Percentiles rank a stretch among this genome's conserved stretches.
These are phyloP conservation scores for Epinotia bilunana DNA, from an alignment of 2,888 invertebrate genomes.

Conservation along the genomic window DNA sequence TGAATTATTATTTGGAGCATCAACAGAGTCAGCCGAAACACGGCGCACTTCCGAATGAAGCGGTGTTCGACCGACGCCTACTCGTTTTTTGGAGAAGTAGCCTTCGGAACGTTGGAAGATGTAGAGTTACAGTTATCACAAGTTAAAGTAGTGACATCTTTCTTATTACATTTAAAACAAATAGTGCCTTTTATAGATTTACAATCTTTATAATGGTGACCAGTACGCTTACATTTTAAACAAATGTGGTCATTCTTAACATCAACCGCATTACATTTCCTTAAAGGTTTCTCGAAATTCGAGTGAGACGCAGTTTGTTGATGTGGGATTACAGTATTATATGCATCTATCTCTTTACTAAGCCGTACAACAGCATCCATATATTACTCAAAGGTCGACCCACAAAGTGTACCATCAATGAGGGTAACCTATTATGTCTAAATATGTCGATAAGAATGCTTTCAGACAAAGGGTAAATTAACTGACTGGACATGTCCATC, in stretches of 20 bases:
- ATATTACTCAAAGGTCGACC: neutral
- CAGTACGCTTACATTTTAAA: neutral
- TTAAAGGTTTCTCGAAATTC: neutral
- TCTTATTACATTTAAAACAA: slow-evolving; percentile 15
- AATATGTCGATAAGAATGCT: neutral
- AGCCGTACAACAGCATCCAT: neutral
- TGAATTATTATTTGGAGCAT: neutral
- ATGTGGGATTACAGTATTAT: neutral
- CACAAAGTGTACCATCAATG: slow-evolving; percentile 1
- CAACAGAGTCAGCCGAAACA: slow-evolving; percentile 7
- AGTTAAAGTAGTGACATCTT: neutral
- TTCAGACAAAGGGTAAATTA: neutral
- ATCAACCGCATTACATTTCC: neutral
- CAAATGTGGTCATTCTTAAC: neutral
- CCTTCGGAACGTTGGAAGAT: neutral
- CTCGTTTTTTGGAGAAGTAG: slow-evolving; percentile 14
- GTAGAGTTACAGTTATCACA: neutral
- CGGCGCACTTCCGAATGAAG: neutral
- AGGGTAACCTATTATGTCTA: slow-evolving; percentile 17
- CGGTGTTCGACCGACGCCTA: slow-evolving; percentile 16
- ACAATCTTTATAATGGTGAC: slow-evolving; percentile 15
- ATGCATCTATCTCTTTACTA: slow-evolving; percentile 15
- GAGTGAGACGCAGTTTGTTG: neutral
- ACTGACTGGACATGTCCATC: slow-evolving; percentile 3
- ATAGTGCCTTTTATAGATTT: neutral